A percentile compares a stretch with the other conserved stretches of the same genome.
Evolutionary conservation across 37 sponge, comb jelly and placozoan genomes (phyloP).

Genomic region (Chondrosia reniformis): DNA sequence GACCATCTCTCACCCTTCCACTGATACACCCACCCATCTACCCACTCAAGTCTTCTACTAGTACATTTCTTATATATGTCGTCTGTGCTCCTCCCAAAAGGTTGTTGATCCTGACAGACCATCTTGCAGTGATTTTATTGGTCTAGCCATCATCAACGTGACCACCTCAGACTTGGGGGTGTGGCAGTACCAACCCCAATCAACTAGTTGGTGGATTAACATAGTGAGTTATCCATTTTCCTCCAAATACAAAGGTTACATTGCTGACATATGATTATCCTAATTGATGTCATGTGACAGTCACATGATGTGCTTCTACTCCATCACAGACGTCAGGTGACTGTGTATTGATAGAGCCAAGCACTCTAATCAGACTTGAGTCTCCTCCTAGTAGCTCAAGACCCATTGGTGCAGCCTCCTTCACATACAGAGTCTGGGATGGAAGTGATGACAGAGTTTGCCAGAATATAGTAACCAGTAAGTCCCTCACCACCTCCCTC

Average conservation of each 20-base stretch:
- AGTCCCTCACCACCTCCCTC: background rate
- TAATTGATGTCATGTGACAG: no score
- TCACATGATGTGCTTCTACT: no score
- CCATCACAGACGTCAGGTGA: no score
- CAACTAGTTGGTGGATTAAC: background rate
- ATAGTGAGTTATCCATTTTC: background rate
- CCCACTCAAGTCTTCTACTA: background rate
- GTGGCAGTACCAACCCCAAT: slow-evolving; percentile 43
- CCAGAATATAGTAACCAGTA: background rate
- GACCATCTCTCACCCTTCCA: background rate
- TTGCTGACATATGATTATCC: no score
- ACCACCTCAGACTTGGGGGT: slow-evolving; percentile 15
- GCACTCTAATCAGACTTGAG: slow-evolving; percentile 24
- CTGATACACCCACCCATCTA: background rate
- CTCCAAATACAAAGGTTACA: no score
- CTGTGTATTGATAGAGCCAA: background rate
- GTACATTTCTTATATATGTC: background rate
- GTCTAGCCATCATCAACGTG: slow-evolving; percentile 24
- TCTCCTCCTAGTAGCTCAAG: slow-evolving; percentile 16
- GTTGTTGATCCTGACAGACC: slow-evolving; percentile 44
- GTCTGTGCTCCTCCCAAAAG: background rate
- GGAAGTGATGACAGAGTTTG: slow-evolving; percentile 10
- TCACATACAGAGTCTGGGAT: slow-evolving; percentile 61
- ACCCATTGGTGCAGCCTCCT: slow-evolving; percentile 15
- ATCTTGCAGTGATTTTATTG: slow-evolving; percentile 37